phyloP scores from a whole-genome alignment of 2,888 invertebrate genomes.

The Nasonia oneida region DNA sequence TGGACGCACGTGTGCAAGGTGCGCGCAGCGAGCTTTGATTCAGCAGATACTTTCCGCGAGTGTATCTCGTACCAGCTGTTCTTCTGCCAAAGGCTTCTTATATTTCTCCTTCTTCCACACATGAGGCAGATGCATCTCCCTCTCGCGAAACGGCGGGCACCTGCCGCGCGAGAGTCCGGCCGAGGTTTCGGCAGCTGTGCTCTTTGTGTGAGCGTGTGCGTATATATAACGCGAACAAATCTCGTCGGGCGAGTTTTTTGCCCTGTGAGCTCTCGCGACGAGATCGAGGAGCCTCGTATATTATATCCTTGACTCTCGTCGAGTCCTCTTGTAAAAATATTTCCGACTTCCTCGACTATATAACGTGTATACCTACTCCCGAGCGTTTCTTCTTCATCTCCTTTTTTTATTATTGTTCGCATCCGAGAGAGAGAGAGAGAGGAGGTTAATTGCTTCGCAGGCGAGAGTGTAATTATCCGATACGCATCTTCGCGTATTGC shows the following conservation, averaged over 20 bases:
- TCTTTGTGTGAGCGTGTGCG: no score
- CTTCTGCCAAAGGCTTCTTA: neutral
- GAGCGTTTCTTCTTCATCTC: neutral
- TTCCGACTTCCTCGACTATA: neutral
- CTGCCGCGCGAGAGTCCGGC: conserved; percentile 18
- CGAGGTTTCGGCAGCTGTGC: conserved; percentile 53
- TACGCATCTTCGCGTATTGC: conserved; percentile 31
- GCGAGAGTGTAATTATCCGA: conserved; percentile 50
- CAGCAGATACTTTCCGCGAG: conserved; percentile 11
- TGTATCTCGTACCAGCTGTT: neutral
- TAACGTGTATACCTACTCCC: neutral
- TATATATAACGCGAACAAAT: neutral
- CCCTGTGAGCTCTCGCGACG: neutral
- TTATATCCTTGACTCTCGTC: conserved; percentile 44
- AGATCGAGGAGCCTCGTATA: neutral
- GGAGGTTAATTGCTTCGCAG: conserved; percentile 35
- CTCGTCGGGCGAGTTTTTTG: conserved; percentile 13
- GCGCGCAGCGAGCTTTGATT: neutral
- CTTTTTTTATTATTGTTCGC: neutral
- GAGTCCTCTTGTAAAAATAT: conserved; percentile 32
- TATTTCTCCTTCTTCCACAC: neutral
- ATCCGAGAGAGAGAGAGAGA: neutral
- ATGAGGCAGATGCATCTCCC: conserved; percentile 34
- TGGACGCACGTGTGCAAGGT: conserved; percentile 7
- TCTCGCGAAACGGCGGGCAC: conserved; percentile 22